These are phyloP conservation scores for Brachyhypopomus occidentalis DNA, from an alignment of 2,113 vertebrate species.

Conservation along the genomic window DNA sequence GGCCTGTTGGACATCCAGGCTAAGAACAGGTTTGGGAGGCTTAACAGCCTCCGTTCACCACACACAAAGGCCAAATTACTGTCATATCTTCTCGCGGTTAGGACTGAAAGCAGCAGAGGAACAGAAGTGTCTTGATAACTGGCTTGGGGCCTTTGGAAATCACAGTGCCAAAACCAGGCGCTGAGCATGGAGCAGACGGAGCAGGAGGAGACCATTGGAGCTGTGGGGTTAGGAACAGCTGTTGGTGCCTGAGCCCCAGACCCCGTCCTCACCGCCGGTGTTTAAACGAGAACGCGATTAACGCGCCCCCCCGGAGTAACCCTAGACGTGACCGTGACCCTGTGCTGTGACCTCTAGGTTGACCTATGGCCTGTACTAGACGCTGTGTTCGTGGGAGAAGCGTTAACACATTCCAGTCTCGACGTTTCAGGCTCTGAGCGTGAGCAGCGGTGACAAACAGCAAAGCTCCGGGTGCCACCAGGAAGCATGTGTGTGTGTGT, in stretches of 20 bases:
- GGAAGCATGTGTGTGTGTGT: slow-evolving; percentile 10
- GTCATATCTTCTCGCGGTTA: slow-evolving; percentile 26
- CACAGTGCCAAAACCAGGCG: slow-evolving; percentile 17
- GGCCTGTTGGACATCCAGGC: not conserved
- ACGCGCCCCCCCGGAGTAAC: slow-evolving; percentile 32
- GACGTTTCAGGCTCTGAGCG: slow-evolving; percentile 20
- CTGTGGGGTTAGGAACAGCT: slow-evolving; percentile 31
- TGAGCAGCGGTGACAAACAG: slow-evolving; percentile 46
- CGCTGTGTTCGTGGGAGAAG: not conserved
- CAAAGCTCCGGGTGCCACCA: slow-evolving; percentile 42
- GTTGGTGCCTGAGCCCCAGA: slow-evolving; percentile 13
- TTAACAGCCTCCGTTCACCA: not conserved
- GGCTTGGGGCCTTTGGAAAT: slow-evolving; percentile 3
- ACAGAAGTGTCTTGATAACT: slow-evolving; percentile 38
- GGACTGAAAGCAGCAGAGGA: slow-evolving; percentile 23
- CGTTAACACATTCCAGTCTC: slow-evolving; percentile 26
- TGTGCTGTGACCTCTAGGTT: not conserved
- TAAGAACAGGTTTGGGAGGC: slow-evolving; percentile 52
- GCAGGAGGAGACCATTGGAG: slow-evolving; percentile 1
- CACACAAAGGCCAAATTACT: slow-evolving; percentile 34
- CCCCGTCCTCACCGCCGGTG: not conserved
- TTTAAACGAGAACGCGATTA: slow-evolving; percentile 36
- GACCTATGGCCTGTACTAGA: not conserved
- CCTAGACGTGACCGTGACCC: slow-evolving; percentile 23
- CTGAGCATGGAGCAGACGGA: not conserved